Percentiles rank a stretch among this genome's conserved stretches.
These are phyloP conservation scores for Actinostola sp. DNA, from an alignment of 92 coral and sea anemone genomes.

Conservation along the genomic window DNA sequence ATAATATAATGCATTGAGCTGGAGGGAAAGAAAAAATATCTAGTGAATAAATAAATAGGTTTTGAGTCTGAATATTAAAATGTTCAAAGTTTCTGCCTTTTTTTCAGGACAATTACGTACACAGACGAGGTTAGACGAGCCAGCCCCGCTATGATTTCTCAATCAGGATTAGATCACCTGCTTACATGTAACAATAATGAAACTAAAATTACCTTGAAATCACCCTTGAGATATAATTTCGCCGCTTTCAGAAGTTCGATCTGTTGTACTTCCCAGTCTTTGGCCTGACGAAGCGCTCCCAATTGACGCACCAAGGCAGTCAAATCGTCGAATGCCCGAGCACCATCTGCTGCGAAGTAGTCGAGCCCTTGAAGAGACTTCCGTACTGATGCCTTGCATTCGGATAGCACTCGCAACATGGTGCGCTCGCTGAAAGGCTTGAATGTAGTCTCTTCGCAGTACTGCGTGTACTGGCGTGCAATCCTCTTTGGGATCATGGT, in stretches of 20 bases:
- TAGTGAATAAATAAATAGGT: too few relatives aligned
- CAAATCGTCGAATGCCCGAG: not conserved
- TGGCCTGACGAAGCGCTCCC: not conserved
- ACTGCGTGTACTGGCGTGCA: not conserved
- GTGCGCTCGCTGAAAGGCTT: slow-evolving; percentile 5
- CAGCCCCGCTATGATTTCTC: not conserved
- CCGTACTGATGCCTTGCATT: slow-evolving; percentile 18
- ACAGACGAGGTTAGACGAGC: too few relatives aligned
- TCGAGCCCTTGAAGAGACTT: too few relatives aligned
- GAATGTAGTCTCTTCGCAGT: not conserved
- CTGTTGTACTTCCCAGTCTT: not conserved
- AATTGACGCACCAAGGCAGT: not conserved
- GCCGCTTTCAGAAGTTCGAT: not conserved
- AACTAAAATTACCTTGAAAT: not conserved
- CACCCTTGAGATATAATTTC: slow-evolving; percentile 1
- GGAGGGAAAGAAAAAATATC: too few relatives aligned
- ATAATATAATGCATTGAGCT: too few relatives aligned
- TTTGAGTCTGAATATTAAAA: too few relatives aligned
- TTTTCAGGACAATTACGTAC: too few relatives aligned
- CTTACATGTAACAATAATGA: not conserved
- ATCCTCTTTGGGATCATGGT: slow-evolving; percentile 5
- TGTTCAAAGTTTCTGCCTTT: too few relatives aligned
- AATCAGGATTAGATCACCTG: not conserved
- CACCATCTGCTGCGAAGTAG: too few relatives aligned
- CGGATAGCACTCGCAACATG: slow-evolving; percentile 2